Evolutionary conservation across 1,140 invertebrate genomes (phyloP).

Genomic region (Manduca sexta): DNA sequence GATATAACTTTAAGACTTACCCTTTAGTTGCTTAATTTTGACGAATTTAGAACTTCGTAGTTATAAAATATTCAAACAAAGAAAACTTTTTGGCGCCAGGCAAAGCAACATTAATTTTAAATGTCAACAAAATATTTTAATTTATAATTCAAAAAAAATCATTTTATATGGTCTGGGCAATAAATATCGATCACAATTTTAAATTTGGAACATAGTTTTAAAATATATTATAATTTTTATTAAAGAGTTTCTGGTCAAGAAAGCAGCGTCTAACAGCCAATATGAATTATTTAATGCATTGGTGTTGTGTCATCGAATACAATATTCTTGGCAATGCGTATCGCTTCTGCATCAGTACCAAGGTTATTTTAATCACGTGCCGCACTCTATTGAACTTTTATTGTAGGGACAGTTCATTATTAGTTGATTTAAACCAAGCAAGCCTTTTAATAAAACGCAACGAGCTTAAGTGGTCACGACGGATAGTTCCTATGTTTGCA

Average conservation of each 20-base stretch:
- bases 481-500: neutral
- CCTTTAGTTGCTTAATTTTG: conserved; percentile 56
- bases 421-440: conserved; percentile 5
- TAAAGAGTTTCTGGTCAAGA: neutral
- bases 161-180: too few relatives aligned
- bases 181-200: too few relatives aligned
- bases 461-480: too few relatives aligned
- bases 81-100: conserved; percentile 1
- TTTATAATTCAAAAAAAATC: too few relatives aligned
- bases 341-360: conserved; percentile 16
- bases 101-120: neutral
- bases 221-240: neutral
- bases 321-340: conserved; percentile 23
- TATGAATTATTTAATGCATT: conserved; percentile 2
- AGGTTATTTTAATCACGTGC: conserved; percentile 33
- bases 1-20: conserved; percentile 9
- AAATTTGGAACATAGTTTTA: too few relatives aligned
- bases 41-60: neutral
- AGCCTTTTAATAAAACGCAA: conserved; percentile 1
- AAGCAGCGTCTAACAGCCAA: too few relatives aligned
- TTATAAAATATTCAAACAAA: conserved; percentile 1
- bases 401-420: conserved; percentile 15
- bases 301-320: conserved; percentile 3
- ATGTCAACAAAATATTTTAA: too few relatives aligned
- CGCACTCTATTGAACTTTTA: conserved; percentile 22